Evolutionary conservation across 2,888 invertebrate genomes (phyloP), one percentile per base, ranked within the genome.

Genomic region (Malthinus flaveolus): DNA sequence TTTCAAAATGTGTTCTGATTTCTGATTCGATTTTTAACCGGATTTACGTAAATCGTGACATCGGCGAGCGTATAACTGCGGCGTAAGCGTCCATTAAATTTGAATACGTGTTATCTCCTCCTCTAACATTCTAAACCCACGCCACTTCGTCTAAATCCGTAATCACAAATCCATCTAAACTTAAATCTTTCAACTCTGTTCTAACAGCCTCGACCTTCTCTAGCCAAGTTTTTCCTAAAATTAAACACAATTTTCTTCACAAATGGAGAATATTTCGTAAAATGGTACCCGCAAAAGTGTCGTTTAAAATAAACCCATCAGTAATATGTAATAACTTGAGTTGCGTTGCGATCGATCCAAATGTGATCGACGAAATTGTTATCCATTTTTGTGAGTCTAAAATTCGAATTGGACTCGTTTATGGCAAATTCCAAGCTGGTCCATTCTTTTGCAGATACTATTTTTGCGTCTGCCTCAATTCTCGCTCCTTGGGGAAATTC

Each of bases 91-190:
- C 86, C 7, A 93, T 80, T n/a, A 92, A 86, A 0, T 95, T 94
- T 1, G 89, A 90, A 74, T 87, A 88, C 0, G 89, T 88, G 61
- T 93, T 82, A 78, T 95, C 95, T 55, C 85, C 81, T 0, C 93
- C 95, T 9, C 95, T 84, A 12, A 95, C 85, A 75, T 96, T 96
- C 33, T 95, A 81, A 32, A 95, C 78, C 90, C 95, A 95, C 0
- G 94, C 91, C 39, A 91, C 86, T 76, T 95, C 95, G 68, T 95
- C 93, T 51, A 95, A 78, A 0, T 93, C 89, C 0, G 93, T 93
- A 9, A 96, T 83, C 31, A 95, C 84, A 81, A 94, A 87, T 0
- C 91, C 91, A 66, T 91, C 89, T 0, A 85, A 88, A 0, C 83
- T 83, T 12, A 82, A 76, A 2, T 81, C 77, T 11, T 79, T 77